Conservation (phyloP, 2,888 invertebrate genomes). For the Agrotis puta region DNA sequence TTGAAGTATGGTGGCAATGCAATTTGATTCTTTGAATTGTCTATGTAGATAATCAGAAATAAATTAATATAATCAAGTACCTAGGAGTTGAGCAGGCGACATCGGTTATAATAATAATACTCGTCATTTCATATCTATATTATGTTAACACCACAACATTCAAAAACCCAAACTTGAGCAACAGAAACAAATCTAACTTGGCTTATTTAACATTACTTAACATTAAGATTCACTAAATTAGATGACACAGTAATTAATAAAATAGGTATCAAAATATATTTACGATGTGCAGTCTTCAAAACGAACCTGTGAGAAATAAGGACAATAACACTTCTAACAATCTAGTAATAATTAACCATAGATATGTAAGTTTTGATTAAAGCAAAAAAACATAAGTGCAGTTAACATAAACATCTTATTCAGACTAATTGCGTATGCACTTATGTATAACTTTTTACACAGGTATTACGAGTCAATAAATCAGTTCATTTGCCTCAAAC, state of each 20-base stretch:
- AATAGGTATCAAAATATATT: conserved; percentile 82
- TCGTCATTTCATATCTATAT: conserved; percentile 46
- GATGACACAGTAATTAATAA: conserved; percentile 67
- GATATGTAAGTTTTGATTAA: conserved; percentile 80
- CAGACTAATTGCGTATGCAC: conserved; percentile 61
- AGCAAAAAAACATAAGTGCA: conserved; percentile 60
- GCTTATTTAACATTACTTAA: conserved; percentile 68
- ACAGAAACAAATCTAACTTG: conserved; percentile 76
- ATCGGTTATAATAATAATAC: conserved; percentile 32
- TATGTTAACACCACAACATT: conserved; percentile 69
- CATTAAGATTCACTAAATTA: conserved; percentile 69
- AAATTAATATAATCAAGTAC: neutral
- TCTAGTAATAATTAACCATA: conserved; percentile 81
- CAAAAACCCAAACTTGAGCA: conserved; percentile 70
- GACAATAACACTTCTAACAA: conserved; percentile 71
- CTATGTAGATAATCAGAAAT: too few relatives aligned
- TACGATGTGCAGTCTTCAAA: conserved; percentile 84
- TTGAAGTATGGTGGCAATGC: neutral
- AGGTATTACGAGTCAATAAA: conserved; percentile 44
- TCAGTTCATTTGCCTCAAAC: conserved; percentile 55
- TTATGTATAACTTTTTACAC: conserved; percentile 46
- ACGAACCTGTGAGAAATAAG: conserved; percentile 76
- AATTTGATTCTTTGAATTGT: too few relatives aligned
- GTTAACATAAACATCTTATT: conserved; percentile 50
- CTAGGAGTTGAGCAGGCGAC: conserved; percentile 15